Evolutionary conservation across 2,888 invertebrate species (phyloP).

Genomic region (Falcaria lacertinaria): DNA sequence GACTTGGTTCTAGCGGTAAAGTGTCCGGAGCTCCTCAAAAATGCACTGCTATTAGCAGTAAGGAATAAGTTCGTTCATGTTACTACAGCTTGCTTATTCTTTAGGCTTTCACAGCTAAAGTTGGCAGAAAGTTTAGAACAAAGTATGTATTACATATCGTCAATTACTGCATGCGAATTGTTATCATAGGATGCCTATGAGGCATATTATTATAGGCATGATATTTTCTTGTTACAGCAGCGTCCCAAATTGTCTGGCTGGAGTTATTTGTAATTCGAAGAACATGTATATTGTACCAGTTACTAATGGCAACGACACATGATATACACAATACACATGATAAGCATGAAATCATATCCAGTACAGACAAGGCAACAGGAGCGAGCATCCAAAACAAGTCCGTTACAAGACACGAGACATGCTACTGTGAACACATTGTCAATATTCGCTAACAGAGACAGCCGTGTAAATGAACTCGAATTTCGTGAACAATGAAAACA

Average conservation of each 20-base stretch:
- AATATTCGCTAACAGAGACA: conserved; percentile 28
- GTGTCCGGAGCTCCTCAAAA: no score
- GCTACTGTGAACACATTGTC: conserved; percentile 50
- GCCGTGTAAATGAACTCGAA: conserved; percentile 13
- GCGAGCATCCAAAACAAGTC: conserved; percentile 18
- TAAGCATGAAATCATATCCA: conserved; percentile 1
- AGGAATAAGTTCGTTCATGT: no score
- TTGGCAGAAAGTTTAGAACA: no score
- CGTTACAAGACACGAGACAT: conserved; percentile 30
- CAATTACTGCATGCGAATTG: no score
- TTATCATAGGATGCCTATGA: no score
- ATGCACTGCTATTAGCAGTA: no score
- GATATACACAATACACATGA: not conserved
- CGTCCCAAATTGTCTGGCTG: not conserved
- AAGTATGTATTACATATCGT: no score
- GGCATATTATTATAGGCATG: no score
- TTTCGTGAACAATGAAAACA: conserved; percentile 23
- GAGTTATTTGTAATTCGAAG: not conserved
- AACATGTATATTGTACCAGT: not conserved
- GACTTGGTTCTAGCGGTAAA: no score
- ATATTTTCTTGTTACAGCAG: no score
- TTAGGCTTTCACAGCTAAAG: no score
- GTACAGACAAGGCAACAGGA: conserved; percentile 12
- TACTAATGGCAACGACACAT: not conserved
- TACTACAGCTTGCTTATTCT: no score